Evolutionary conservation across 2,113 vertebrate genomes (phyloP).

Genomic region (Trogon surrucura): DNA sequence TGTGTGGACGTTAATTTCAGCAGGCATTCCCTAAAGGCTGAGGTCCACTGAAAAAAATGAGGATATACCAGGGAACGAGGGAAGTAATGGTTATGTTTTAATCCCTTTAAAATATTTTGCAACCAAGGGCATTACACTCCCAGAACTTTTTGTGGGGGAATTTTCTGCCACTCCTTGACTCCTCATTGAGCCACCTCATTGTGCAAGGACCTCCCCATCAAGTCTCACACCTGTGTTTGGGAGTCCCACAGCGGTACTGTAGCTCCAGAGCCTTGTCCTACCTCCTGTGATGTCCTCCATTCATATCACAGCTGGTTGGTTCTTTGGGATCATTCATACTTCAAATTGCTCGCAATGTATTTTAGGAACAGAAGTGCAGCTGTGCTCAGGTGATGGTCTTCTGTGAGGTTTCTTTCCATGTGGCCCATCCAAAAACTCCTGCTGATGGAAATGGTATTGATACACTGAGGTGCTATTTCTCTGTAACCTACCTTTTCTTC

Average conservation of each 20-base stretch:
- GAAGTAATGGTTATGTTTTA: background rate
- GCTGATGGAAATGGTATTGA: background rate
- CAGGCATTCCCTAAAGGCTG: background rate
- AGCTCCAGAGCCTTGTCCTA: background rate
- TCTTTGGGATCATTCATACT: background rate
- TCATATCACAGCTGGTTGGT: background rate
- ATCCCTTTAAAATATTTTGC: background rate
- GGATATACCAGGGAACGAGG: background rate
- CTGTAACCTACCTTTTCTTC: background rate
- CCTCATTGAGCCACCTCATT: fast-evolving
- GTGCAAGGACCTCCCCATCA: background rate
- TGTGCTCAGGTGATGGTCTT: background rate
- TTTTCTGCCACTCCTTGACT: background rate
- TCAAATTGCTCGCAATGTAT: background rate
- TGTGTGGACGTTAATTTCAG: background rate
- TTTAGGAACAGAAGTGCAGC: background rate
- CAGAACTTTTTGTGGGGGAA: background rate
- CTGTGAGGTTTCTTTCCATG: background rate
- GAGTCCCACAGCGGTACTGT: background rate
- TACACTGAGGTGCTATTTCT: background rate
- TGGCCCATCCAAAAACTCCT: background rate
- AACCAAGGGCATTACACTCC: background rate
- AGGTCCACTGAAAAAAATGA: background rate
- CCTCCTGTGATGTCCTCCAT: background rate
- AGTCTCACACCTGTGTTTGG: background rate